A percentile compares a stretch with the other conserved stretches of the same genome.
These are phyloP conservation scores for Cantharis rustica DNA, from an alignment of 2,888 invertebrate genomes.

Conservation along the genomic window DNA sequence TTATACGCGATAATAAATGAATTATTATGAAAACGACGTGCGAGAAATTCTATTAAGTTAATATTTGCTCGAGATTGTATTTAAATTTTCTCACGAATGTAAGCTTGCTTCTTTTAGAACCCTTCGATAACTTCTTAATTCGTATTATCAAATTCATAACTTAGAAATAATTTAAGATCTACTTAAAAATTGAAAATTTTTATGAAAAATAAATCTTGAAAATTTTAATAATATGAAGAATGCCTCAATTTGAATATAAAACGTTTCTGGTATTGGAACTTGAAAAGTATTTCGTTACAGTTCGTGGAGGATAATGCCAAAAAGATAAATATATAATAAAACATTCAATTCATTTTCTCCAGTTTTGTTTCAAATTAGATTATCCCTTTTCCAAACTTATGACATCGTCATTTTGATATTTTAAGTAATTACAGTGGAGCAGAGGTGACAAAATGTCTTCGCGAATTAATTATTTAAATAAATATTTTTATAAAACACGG, in stretches of 20 bases:
- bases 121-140: too few relatives aligned
- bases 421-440: neutral
- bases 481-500: neutral
- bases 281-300: conserved; percentile 9
- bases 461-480: neutral
- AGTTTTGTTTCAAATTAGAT: neutral
- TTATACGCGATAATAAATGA: too few relatives aligned
- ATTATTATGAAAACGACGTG: too few relatives aligned
- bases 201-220: neutral
- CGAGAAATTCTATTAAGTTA: too few relatives aligned
- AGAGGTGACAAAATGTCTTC: neutral
- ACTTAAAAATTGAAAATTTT: neutral
- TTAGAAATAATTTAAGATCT: too few relatives aligned
- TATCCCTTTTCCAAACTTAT: neutral
- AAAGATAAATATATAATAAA: conserved; percentile 16
- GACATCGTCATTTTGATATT: neutral
- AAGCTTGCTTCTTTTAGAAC: too few relatives aligned
- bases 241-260: conserved; percentile 15
- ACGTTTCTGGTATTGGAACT: conserved; percentile 17
- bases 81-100: too few relatives aligned
- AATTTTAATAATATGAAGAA: neutral
- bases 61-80: too few relatives aligned
- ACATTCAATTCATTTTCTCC: neutral
- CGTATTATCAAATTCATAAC: too few relatives aligned
- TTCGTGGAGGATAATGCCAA: conserved; percentile 2